Conservation (phyloP, 1,140 invertebrate genomes). For the Trichomalopsis sarcophagae region DNA sequence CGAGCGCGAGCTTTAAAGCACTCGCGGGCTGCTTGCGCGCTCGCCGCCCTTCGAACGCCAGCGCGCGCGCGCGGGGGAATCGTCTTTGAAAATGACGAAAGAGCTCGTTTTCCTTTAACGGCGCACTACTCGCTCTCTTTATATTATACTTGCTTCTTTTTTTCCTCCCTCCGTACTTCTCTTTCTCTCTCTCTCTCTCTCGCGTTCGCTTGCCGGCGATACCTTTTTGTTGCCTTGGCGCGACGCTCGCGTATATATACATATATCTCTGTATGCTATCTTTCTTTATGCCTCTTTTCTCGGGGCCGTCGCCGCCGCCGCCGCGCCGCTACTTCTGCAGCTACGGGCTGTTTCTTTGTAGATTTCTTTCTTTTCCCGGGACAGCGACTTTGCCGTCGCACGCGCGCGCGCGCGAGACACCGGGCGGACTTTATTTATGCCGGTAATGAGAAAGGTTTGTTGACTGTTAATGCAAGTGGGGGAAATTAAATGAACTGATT, state of each 20-base stretch:
- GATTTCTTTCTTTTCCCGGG: conserved; percentile 15
- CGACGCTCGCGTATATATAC: conserved; percentile 1
- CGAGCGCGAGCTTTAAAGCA: conserved; percentile 25
- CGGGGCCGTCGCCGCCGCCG: no score
- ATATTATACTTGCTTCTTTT: conserved; percentile 18
- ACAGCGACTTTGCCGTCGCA: background rate
- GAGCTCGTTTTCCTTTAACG: conserved; percentile 39
- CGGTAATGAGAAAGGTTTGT: conserved; percentile 9
- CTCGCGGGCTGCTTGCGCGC: background rate
- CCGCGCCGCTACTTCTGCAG: background rate
- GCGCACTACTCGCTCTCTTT: background rate
- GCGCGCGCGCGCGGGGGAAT: background rate
- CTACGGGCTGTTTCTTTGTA: conserved; percentile 7
- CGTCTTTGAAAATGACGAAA: conserved; percentile 43
- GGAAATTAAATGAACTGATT: background rate
- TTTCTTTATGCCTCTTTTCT: conserved; percentile 19
- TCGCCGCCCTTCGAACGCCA: background rate
- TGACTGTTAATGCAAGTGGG: background rate
- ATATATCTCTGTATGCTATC: background rate
- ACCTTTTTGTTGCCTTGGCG: conserved; percentile 15
- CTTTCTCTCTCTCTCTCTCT: background rate
- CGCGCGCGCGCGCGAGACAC: no score
- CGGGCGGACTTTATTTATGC: conserved; percentile 4
- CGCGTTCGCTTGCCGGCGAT: background rate
- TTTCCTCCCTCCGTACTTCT: background rate